Percentiles rank a stretch among this genome's conserved stretches.
Evolutionary conservation across 2,113 vertebrate species (phyloP).

Genomic region (Dasyprocta punctata): DNA sequence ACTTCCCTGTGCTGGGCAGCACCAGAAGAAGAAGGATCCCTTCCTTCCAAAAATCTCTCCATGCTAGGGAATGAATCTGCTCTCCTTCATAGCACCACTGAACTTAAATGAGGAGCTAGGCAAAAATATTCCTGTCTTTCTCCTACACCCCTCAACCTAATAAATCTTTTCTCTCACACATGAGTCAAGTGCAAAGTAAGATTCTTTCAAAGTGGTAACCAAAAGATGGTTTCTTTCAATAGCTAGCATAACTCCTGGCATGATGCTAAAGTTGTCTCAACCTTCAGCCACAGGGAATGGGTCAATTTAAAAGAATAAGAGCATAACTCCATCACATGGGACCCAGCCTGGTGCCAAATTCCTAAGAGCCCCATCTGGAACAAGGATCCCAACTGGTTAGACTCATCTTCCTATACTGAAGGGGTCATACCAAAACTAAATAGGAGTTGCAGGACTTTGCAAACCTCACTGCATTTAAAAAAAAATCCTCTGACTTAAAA

Average conservation of each 20-base stretch:
- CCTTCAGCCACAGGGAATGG: constrained; percentile 39
- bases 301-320: constrained; percentile 46
- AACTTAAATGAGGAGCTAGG: background rate
- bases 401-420: background rate
- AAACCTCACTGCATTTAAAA: background rate
- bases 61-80: background rate
- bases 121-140: background rate
- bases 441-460: background rate
- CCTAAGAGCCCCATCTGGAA: background rate
- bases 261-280: constrained; percentile 20
- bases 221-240: constrained; percentile 9
- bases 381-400: background rate
- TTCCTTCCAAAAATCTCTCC: constrained; percentile 6
- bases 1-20: background rate
- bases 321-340: background rate
- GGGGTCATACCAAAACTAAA: background rate
- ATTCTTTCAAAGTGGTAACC: background rate
- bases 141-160: background rate
- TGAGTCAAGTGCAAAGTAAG: background rate
- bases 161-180: constrained; percentile 10
- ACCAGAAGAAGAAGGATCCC: background rate
- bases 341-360: background rate
- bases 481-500: background rate
- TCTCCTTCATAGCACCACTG: background rate
- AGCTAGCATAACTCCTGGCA: background rate